Base-by-base conservation (phyloP, 2,797 vertebrate species). In the Enteromius anoplus region DNA sequence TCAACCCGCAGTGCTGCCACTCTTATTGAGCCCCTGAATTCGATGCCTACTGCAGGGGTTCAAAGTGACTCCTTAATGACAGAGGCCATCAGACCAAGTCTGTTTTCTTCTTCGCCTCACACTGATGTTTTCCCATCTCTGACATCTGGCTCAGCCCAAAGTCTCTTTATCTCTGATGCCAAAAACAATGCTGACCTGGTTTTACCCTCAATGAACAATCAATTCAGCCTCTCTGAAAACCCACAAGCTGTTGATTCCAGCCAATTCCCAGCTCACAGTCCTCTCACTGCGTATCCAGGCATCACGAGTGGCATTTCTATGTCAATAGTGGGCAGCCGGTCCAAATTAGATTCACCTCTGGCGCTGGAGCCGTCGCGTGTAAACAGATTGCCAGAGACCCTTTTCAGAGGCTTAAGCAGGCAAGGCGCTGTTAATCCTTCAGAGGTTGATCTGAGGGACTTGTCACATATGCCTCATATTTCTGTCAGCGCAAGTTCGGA, bases 31-130 rank as follows among this genome's bases (percentile, higher is more conserved):
- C 34, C 53, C 66, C 76, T 47, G 32, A 81, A 72, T 78, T 83
- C 79, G 17, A 85, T 77, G 86, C 60, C 37, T 10, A 64, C 90
- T 72, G 81, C 55, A 0, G 76, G 75, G 73, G 60, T 86, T 88
- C 90, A 89, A 83, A 92, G 80, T 64, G 85, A 86, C 65, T 86
- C 75, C 76, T 84, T 83, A 69, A 81, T 85, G 79, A 86, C 85
- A 45, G 34, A 75, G 3, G 85, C 49, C 72, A 83, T 78, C 53
- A 85, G 49, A 7, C 11, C 86, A 10, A 72, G 82, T 72, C 79
- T 58, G 15, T 65, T 81, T 42, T 81, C 87, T 84, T 78, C 81
- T 49, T 78, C 42, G 23, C 51, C 78, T n/a, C 42, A 51, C 49
- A 80, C 79, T 78, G 86, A 88, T 75, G 75, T 66, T 55, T 64